Evolutionary conservation across 2,797 vertebrate genomes (phyloP).

Genomic region (Esox masquinongy): DNA sequence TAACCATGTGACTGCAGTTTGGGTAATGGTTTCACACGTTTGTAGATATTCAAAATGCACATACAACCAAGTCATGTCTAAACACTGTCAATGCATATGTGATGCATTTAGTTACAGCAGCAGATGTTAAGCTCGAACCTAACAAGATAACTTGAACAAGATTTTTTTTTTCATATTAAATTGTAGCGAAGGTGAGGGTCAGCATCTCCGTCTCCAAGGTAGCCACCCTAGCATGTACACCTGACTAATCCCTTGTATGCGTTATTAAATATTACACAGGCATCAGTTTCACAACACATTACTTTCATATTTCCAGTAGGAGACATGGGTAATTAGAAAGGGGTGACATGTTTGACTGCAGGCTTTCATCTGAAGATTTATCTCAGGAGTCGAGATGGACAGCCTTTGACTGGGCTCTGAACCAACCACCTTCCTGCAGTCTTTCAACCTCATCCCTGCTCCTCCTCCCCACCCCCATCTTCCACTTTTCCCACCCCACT

Average conservation of each 20-base stretch:
- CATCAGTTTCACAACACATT: slow-evolving; percentile 29
- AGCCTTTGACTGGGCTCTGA: slow-evolving; percentile 57
- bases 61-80: too few species aligned
- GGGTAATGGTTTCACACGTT: neutral
- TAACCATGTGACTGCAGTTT: too few species aligned
- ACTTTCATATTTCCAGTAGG: slow-evolving; percentile 6
- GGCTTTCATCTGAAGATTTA: slow-evolving; percentile 53
- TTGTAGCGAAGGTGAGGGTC: neutral
- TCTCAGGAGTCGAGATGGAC: slow-evolving; percentile 41
- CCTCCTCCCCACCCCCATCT: neutral
- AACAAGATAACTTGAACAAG: neutral
- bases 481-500: slow-evolving; percentile 16
- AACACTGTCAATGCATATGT: too few species aligned
- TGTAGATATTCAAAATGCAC: neutral
- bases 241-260: slow-evolving; percentile 37
- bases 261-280: slow-evolving; percentile 47
- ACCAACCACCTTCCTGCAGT: slow-evolving; percentile 48
- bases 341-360: slow-evolving; percentile 50
- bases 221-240: neutral
- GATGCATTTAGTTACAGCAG: neutral
- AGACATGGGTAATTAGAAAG: slow-evolving; percentile 59
- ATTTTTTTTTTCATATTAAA: neutral
- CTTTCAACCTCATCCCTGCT: slow-evolving; percentile 16
- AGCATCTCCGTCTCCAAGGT: slow-evolving; percentile 8
- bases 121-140: neutral